Evolutionary conservation across 2,888 invertebrate genomes (phyloP).

Genomic region (Frankliniella intonsa): DNA sequence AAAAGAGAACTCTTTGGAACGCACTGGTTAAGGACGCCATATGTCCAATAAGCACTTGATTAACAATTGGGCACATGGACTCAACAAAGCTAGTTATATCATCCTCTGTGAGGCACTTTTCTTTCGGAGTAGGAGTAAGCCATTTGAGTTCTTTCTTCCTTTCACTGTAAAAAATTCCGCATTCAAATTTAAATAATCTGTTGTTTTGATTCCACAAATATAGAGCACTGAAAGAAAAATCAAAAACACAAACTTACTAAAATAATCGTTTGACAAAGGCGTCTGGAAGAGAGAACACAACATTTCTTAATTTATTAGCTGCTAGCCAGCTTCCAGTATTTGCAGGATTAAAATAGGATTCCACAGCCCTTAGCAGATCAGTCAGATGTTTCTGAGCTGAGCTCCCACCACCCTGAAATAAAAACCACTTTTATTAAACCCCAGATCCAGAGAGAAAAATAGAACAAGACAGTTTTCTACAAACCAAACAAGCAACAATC

Average conservation of each 20-base stretch:
- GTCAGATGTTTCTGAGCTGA: conserved; percentile 66
- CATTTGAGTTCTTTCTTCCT: conserved; percentile 60
- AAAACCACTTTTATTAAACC: conserved; percentile 42
- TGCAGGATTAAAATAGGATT: conserved; percentile 85
- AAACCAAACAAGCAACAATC: conserved; percentile 55
- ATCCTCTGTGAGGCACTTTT: conserved; percentile 67
- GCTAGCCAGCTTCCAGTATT: conserved; percentile 77
- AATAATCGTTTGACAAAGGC: conserved; percentile 59
- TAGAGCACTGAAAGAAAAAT: background rate
- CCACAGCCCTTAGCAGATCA: conserved; percentile 74
- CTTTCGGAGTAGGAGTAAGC: conserved; percentile 63
- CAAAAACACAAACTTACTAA: conserved; percentile 42
- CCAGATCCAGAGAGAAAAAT: conserved; percentile 24
- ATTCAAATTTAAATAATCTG: conserved; percentile 20
- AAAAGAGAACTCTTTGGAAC: conserved; percentile 63
- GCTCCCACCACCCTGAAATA: conserved; percentile 62
- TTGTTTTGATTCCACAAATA: background rate
- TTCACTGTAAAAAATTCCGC: conserved; percentile 51
- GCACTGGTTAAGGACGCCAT: conserved; percentile 54
- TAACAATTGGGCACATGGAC: conserved; percentile 65
- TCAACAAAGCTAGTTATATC: conserved; percentile 78
- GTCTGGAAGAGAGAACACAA: conserved; percentile 63
- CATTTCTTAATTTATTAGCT: conserved; percentile 54
- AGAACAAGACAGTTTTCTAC: conserved; percentile 33
- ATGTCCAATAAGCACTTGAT: conserved; percentile 75